Percentiles rank a stretch among this genome's conserved stretches.
Evolutionary conservation across 2,888 invertebrate species (phyloP).

Genomic region (Mythimna loreyi): DNA sequence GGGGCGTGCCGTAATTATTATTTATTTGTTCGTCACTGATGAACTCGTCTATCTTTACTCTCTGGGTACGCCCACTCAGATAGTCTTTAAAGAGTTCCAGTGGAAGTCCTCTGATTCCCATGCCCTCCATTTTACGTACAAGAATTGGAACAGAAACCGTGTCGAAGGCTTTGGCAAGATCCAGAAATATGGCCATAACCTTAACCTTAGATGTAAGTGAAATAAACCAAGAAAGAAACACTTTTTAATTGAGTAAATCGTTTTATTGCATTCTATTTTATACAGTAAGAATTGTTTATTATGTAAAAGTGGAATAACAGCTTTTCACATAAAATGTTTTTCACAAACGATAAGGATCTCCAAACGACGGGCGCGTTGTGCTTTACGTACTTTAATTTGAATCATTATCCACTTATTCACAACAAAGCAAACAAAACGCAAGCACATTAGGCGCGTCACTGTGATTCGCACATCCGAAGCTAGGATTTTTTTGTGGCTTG

Average conservation of each 20-base stretch:
- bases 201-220: no score
- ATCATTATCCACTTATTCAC: not conserved
- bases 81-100: no score
- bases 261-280: constrained; percentile 70
- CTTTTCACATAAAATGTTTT: constrained; percentile 14
- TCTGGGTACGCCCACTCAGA: no score
- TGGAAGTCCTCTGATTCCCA: no score
- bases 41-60: no score
- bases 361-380: constrained; percentile 10
- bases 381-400: not conserved
- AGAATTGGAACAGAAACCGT: no score
- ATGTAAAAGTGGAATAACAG: constrained; percentile 52
- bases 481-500: no score
- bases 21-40: no score
- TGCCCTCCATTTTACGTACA: no score
- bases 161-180: no score
- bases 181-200: no score
- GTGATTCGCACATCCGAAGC: not conserved
- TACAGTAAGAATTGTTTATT: constrained; percentile 62
- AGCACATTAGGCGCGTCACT: not conserved
- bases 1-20: no score
- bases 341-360: constrained; percentile 1
- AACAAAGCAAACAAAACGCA: constrained; percentile 8
- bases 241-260: constrained; percentile 33
- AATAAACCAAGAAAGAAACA: constrained; percentile 60